Percentiles rank a stretch among this genome's conserved stretches.
These are phyloP conservation scores for Rhodeus uyekii DNA, from an alignment of 2,797 vertebrate genomes.

Conservation along the genomic window DNA sequence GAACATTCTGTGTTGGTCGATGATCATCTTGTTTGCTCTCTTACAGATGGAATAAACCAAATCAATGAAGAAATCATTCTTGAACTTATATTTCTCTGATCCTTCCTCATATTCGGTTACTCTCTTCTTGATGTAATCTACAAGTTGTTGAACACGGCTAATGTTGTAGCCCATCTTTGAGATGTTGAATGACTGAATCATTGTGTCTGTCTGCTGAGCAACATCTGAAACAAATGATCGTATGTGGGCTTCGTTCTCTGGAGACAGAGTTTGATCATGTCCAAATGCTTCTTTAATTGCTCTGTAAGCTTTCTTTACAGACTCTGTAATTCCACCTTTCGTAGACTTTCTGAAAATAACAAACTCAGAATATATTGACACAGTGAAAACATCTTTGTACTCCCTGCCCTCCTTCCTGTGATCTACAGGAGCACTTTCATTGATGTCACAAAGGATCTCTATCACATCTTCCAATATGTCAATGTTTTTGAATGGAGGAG, in stretches of 20 bases:
- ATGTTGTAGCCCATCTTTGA: not conserved
- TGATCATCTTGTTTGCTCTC: too few relatives aligned
- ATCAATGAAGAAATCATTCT: not conserved
- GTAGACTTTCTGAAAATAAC: not conserved
- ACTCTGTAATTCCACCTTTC: rapidly evolving
- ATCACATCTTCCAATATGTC: constrained; percentile 8
- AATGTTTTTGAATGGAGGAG: not conserved
- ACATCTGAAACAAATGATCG: not conserved
- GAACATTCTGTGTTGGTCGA: too few relatives aligned
- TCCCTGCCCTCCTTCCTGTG: not conserved
- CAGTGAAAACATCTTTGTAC: not conserved
- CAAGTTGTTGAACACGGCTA: rapidly evolving
- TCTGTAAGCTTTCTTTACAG: not conserved
- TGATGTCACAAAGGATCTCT: not conserved
- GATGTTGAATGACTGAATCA: not conserved
- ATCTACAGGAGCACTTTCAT: not conserved
- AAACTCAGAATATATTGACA: not conserved
- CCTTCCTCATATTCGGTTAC: not conserved
- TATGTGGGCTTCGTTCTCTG: not conserved
- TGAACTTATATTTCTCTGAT: not conserved
- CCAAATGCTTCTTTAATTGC: not conserved
- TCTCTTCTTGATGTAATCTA: rapidly evolving
- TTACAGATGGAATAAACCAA: not conserved
- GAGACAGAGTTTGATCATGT: not conserved
- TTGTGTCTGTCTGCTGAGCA: not conserved